A percentile compares a stretch with the other conserved stretches of the same genome.
Conservation (phyloP, 2,888 invertebrate species). For the Apamea anceps region DNA sequence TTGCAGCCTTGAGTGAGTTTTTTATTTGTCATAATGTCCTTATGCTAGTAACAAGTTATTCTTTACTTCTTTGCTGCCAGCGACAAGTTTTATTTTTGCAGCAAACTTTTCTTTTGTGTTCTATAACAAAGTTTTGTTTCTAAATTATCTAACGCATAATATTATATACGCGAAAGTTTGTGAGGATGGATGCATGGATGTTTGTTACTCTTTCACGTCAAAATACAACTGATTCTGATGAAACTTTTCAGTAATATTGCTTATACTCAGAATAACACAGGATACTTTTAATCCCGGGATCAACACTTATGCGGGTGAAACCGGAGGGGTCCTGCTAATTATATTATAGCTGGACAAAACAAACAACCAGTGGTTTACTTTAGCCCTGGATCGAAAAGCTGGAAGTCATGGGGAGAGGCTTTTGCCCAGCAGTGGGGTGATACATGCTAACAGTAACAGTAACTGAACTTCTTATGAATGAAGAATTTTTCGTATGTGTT, state of each 20-base stretch:
- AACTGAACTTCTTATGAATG: not conserved
- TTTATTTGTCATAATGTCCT: constrained; percentile 54
- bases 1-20: constrained; percentile 64
- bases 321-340: too few relatives aligned
- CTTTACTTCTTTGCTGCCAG: constrained; percentile 21
- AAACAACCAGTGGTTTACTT: too few relatives aligned
- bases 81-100: not conserved
- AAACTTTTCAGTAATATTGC: too few relatives aligned
- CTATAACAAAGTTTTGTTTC: not conserved
- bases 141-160: not conserved
- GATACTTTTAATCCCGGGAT: not conserved
- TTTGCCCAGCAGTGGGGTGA: too few relatives aligned
- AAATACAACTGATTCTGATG: not conserved
- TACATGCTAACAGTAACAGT: too few relatives aligned
- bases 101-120: not conserved
- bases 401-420: too few relatives aligned
- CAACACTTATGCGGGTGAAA: not conserved
- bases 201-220: not conserved
- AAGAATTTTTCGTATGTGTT: not conserved
- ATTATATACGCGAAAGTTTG: not conserved
- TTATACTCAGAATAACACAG: not conserved
- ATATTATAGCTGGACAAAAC: not conserved
- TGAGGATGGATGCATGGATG: not conserved
- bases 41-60: constrained; percentile 43
- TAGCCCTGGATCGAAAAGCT: too few relatives aligned